These are phyloP conservation scores for Zaprionus nigranus DNA, from an alignment of 1,140 invertebrate genomes.

Conservation along the genomic window DNA sequence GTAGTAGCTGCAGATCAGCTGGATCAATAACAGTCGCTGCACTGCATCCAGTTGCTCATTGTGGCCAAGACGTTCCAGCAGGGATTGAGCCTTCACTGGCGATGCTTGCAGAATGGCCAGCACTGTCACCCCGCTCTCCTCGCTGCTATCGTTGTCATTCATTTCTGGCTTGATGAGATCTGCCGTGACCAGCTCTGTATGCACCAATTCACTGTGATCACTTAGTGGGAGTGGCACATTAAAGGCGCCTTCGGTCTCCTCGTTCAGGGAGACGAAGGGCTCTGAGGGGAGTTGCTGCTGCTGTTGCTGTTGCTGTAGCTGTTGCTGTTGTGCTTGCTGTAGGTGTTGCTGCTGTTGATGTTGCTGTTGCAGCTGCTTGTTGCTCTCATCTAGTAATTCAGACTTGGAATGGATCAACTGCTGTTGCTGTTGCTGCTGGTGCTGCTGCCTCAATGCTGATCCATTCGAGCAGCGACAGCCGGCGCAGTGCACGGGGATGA, in stretches of 20 bases:
- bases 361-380: constrained; percentile 21
- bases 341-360: not conserved
- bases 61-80: constrained; percentile 62
- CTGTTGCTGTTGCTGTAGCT: not conserved
- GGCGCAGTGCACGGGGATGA: constrained; percentile 32
- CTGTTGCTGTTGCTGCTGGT: not conserved
- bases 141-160: constrained; percentile 23
- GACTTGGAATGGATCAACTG: constrained; percentile 29
- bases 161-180: constrained; percentile 24
- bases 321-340: not conserved
- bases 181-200: constrained; percentile 35
- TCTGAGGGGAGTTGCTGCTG: constrained; percentile 44
- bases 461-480: constrained; percentile 51
- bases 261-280: constrained; percentile 52
- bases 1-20: constrained; percentile 74
- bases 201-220: constrained; percentile 48
- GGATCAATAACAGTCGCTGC: constrained; percentile 66
- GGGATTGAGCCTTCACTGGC: constrained; percentile 43
- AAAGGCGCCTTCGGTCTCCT: constrained; percentile 26
- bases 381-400: constrained; percentile 34
- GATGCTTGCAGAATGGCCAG: constrained; percentile 61
- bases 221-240: constrained; percentile 32
- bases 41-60: constrained; percentile 55
- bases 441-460: not conserved
- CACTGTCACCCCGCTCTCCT: constrained; percentile 58